Conservation (phyloP, 2,113 vertebrate genomes). For the Oryzias melastigma region DNA sequence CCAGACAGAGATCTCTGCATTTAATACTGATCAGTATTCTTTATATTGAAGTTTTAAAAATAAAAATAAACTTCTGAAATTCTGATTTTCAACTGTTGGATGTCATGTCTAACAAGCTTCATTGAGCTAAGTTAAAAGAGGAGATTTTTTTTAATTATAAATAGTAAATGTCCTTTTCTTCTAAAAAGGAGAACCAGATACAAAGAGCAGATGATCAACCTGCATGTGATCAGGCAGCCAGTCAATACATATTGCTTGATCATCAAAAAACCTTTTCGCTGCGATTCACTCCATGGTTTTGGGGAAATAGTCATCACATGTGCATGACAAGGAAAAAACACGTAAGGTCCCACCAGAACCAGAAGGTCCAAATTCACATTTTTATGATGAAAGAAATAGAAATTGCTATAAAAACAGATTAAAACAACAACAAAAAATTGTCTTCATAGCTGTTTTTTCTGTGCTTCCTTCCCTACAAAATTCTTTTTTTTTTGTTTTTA, state of each 20-base stretch:
- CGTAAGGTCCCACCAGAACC: conserved; percentile 20
- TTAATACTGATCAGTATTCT: conserved; percentile 26
- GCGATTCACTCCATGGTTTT: conserved; percentile 35
- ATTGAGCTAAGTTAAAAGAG: conserved; percentile 70
- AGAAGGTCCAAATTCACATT: conserved; percentile 20
- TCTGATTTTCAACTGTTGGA: conserved; percentile 4
- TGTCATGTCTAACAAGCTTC: conserved; percentile 79
- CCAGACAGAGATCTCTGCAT: conserved; percentile 73
- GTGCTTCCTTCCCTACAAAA: conserved; percentile 32
- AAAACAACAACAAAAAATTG: conserved; percentile 76
- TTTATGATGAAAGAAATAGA: background rate
- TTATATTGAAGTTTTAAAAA: background rate
- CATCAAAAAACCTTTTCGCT: conserved; percentile 24
- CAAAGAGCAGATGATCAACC: conserved; percentile 79
- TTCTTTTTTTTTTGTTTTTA: background rate
- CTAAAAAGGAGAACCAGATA: conserved; percentile 84
- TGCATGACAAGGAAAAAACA: background rate
- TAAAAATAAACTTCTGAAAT: background rate
- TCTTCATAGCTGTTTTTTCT: conserved; percentile 65
- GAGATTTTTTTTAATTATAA: conserved; percentile 59
- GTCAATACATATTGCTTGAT: conserved; percentile 59
- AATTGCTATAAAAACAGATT: conserved; percentile 61
- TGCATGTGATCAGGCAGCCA: conserved; percentile 61
- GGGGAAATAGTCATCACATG: conserved; percentile 44
- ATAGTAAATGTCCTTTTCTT: conserved; percentile 79